Evolutionary conservation across 2,113 vertebrate species (phyloP), one percentile per base, ranked within the genome.

Genomic region (Planiliza haematocheilus): DNA sequence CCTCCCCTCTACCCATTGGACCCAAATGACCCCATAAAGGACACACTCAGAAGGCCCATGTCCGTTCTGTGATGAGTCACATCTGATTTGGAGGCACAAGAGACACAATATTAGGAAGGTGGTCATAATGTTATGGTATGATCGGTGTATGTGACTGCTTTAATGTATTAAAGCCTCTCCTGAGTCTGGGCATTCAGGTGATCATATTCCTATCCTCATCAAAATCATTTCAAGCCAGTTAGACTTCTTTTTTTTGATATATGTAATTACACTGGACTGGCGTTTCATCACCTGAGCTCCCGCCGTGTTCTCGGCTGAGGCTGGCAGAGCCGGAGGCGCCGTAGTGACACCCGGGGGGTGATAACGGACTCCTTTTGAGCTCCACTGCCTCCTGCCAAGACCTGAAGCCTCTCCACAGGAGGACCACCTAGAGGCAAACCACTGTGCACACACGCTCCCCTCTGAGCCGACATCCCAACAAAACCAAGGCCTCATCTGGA

Each of bases 281-380:
- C 11, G 49, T 24, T 20, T 14, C 2, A 38, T 7, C 61, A 46
- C 51, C 57, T 39, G 39, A 51, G 18, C 62, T 62, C n/a, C 42
- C 43, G 37, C 24, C 4, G 30, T 59, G 41, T 62, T 65, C 39
- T 48, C 30, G 43, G 43, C 42, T 48, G 18, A 49, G 43, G 57
- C 3, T 39, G 37, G 46, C n/a, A 10, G 20, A 63, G 51, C 21
- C 2, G 1, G 7, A 6, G 7, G 59, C 4, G 1, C 51, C 45
- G 63, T 18, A 18, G 48, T 36, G 70, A 62, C 64, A 42, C 38
- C 60, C 1, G 0, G 76, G 0, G 76, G 74, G 63, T 52, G 67
- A 77, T 75, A 62, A 37, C 74, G 52, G 6, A 42, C 37, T 61
- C 36, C 21, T 82, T 73, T 72, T 67, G 60, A 56, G 64, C 51